Evolutionary conservation across 2,797 vertebrate species (phyloP).

Genomic region (Dallia pectoralis): DNA sequence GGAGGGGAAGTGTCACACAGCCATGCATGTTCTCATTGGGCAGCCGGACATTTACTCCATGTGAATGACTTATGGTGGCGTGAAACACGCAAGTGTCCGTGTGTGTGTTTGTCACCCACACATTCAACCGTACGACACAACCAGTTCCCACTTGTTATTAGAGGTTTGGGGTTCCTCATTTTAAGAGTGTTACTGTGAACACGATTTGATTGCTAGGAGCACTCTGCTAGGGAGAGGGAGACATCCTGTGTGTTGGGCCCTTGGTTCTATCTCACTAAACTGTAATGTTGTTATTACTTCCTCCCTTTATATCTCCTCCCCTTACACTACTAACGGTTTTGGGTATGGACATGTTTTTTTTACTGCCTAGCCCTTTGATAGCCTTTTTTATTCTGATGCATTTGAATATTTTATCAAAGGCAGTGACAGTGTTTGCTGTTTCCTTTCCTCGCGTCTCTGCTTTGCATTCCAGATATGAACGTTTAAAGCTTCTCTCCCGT

Average conservation of each 20-base stretch:
- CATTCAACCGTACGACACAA: too few species aligned
- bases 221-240: conserved; percentile 24
- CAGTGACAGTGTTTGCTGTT: background rate
- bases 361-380: conserved; percentile 8
- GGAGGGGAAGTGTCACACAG: background rate
- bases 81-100: background rate
- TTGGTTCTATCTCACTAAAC: conserved; percentile 51
- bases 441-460: conserved; percentile 19
- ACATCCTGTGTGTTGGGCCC: conserved; percentile 32
- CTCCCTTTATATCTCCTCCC: conserved; percentile 27
- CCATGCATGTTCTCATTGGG: conserved; percentile 37
- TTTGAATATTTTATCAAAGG: conserved; percentile 41
- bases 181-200: too few species aligned
- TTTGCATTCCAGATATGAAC: conserved; percentile 34
- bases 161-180: too few species aligned
- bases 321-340: conserved; percentile 6
- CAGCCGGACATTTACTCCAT: conserved; percentile 54
- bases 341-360: background rate
- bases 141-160: too few species aligned
- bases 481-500: conserved; percentile 17
- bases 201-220: too few species aligned
- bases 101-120: background rate
- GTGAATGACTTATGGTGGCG: conserved; percentile 38
- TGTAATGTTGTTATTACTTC: conserved; percentile 52
- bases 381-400: conserved; percentile 40